Percentiles rank a stretch among this genome's conserved stretches.
These are phyloP conservation scores for Argya squamiceps DNA, from an alignment of 2,797 vertebrate genomes.

Conservation along the genomic window DNA sequence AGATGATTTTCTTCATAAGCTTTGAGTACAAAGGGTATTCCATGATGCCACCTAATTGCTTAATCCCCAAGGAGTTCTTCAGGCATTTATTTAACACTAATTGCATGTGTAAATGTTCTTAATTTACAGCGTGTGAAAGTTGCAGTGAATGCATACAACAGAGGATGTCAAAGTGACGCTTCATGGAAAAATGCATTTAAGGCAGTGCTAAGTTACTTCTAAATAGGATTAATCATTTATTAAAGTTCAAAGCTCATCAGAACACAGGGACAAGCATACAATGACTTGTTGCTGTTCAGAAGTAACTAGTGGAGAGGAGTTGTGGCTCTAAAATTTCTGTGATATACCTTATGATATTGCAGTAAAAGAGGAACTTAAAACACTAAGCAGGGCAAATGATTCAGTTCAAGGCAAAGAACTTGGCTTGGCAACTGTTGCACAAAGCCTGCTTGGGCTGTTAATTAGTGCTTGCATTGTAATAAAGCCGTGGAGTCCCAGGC, in stretches of 20 bases:
- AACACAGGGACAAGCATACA: not conserved
- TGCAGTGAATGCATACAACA: conserved; percentile 41
- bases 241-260: conserved; percentile 23
- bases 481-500: not conserved
- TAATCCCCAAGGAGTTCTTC: conserved; percentile 40
- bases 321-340: not conserved
- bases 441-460: conserved; percentile 40
- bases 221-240: conserved; percentile 50
- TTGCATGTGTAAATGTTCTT: conserved; percentile 63
- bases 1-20: conserved; percentile 42
- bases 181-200: conserved; percentile 12
- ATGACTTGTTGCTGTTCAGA: not conserved
- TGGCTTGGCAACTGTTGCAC: not conserved
- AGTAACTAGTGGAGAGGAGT: not conserved
- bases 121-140: conserved; percentile 65
- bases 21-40: conserved; percentile 49
- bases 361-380: not conserved
- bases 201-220: conserved; percentile 29
- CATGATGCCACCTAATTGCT: conserved; percentile 60
- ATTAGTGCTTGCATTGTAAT: conserved; percentile 4
- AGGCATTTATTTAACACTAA: conserved; percentile 65
- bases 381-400: fast-evolving
- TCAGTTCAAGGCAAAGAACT: not conserved
- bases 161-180: conserved; percentile 44
- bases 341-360: not conserved